phyloP scores from a whole-genome alignment of 2,797 vertebrate genomes.

The Pterois miles region DNA sequence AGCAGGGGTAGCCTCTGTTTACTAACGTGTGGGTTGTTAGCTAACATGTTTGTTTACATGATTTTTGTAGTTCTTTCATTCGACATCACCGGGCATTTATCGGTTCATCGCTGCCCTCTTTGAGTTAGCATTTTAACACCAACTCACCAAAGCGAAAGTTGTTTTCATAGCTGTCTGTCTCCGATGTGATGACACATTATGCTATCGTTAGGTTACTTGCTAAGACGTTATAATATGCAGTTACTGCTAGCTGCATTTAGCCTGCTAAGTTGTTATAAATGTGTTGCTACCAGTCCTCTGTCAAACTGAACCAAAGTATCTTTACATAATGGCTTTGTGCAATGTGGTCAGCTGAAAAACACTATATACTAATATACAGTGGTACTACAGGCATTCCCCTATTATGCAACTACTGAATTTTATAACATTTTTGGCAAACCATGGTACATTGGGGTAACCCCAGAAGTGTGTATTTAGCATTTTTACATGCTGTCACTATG shows the following conservation, averaged over 20 bases:
- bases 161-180: neutral
- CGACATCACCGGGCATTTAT: neutral
- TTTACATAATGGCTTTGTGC: neutral
- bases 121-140: neutral
- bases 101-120: neutral
- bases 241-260: neutral
- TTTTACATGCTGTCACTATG: neutral
- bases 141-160: neutral
- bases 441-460: neutral
- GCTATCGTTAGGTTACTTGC: neutral
- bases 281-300: neutral
- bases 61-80: conserved; percentile 1
- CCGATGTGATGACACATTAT: neutral
- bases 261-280: neutral
- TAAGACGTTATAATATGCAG: too few relatives aligned
- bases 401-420: neutral
- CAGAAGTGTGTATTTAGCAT: neutral
- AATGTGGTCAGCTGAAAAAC: neutral
- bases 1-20: neutral
- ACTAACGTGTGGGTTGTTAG: neutral
- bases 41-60: conserved; percentile 65
- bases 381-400: neutral
- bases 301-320: neutral
- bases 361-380: neutral
- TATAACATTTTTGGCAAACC: neutral